Evolutionary conservation across 2,113 vertebrate species (phyloP).

Genomic region (Lepidothrix coronata): DNA sequence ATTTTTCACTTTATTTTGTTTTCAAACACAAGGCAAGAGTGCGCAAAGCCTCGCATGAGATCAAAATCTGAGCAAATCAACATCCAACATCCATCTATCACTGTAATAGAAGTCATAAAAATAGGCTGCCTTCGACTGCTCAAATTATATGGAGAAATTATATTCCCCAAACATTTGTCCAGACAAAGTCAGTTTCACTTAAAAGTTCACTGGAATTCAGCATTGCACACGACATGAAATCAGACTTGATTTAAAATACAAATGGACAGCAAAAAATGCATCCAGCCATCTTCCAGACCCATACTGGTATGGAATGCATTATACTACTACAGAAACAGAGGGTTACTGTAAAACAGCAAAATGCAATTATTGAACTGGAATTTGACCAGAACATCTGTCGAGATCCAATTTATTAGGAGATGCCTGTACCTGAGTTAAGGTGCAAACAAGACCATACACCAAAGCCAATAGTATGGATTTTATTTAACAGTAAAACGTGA

Average conservation of each 20-base stretch:
- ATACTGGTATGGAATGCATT: neutral
- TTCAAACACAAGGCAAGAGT: neutral
- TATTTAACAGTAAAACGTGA: neutral
- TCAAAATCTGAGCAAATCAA: neutral
- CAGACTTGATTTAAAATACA: neutral
- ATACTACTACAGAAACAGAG: neutral
- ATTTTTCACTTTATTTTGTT: conserved; percentile 17
- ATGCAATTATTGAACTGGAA: neutral
- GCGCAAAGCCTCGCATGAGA: neutral
- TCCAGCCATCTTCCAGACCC: neutral
- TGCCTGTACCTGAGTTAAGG: neutral
- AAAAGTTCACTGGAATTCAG: neutral
- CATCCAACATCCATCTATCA: neutral
- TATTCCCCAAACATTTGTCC: neutral
- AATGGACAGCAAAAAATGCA: neutral
- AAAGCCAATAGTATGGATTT: neutral
- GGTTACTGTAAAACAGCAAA: neutral
- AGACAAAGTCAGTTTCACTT: neutral
- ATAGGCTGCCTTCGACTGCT: neutral
- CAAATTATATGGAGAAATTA: neutral
- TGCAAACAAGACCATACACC: neutral
- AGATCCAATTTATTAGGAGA: neutral
- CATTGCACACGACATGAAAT: neutral
- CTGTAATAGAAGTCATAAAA: neutral
- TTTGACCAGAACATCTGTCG: neutral